Evolutionary conservation across 2,797 vertebrate species (phyloP).

Genomic region (Microctenopoma steveboyesi): DNA sequence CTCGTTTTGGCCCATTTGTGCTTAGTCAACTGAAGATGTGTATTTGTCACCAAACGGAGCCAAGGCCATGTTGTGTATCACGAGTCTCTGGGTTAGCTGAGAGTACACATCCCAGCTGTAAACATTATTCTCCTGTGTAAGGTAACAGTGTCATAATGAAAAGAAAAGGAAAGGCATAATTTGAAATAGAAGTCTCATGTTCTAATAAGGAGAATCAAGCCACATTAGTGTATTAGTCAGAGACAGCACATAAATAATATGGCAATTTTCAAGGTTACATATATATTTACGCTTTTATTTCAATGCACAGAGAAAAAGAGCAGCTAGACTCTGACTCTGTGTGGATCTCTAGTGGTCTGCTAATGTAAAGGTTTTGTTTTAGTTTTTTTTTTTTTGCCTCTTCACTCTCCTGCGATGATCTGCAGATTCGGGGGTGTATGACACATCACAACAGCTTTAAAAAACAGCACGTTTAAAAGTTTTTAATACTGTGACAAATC

Average conservation of each 20-base stretch:
- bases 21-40: constrained; percentile 46
- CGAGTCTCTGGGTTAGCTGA: constrained; percentile 6
- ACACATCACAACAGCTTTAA: constrained; percentile 43
- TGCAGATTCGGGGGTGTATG: constrained; percentile 33
- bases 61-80: constrained; percentile 27
- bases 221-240: neutral
- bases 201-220: neutral
- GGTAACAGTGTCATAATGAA: neutral
- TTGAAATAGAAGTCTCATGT: neutral
- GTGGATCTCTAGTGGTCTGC: constrained; percentile 10
- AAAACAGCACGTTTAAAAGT: constrained; percentile 63
- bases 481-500: constrained; percentile 74
- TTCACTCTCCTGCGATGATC: constrained; percentile 30
- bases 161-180: neutral
- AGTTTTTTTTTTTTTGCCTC: constrained; percentile 1
- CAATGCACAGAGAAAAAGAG: constrained; percentile 8
- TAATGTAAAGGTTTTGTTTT: constrained; percentile 37
- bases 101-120: constrained; percentile 5
- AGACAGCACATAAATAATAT: neutral
- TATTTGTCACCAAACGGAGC: constrained; percentile 46
- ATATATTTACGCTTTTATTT: neutral
- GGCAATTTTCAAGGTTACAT: neutral
- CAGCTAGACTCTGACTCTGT: neutral
- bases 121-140: neutral
- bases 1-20: constrained; percentile 54